Base-by-base conservation (phyloP, 2,113 vertebrate genomes). In the Pycnonotus jocosus region DNA sequence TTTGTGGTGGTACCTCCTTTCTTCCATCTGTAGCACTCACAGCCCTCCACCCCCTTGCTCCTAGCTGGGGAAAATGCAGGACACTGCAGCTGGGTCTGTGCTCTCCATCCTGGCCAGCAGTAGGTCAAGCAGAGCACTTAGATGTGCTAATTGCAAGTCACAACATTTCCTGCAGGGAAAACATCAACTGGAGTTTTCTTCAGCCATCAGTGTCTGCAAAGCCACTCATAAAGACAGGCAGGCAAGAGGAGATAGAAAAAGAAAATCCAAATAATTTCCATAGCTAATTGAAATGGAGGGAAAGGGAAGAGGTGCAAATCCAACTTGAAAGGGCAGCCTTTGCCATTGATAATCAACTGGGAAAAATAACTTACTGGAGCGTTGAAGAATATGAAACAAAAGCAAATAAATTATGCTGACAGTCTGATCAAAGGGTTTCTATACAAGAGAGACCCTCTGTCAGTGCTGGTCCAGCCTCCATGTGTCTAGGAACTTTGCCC, bases 271-370 rank as follows among this genome's bases (percentile, higher is more conserved):
- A 54, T 76, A 8, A 83, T 91, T 94, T 77, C 72, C 64, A 45
- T 71, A 54, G 64, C 42, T 92, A 93, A 90, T 80, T 88, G 85
- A 81, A 80, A 40, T 70, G 53, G 56, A 91, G 73, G 35, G 38
- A 22, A 88, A 82, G 38, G 77, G 33, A 86, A 87, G 71, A 70
- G 37, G 76, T 65, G 60, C 82, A 90, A 92, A 95, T 93, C 68
- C 60, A 56, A 60, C 90, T 68, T 96, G 79, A 90, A 96, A 95
- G 94, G 87, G 48, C 53, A 86, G 82, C 45, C 38, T 94, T 92
- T 73, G 62, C 56, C 79, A 64, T 68, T 83, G 64, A 44, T 53
- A 74, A 68, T 86, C 92, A 78, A 7, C 71, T 94, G 69, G 71
- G 88, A 84, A 87, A 88, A 94, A 77, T 73, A 90, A 90, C 27